These are phyloP conservation scores for Luffia ferchaultella DNA, from an alignment of 2,888 invertebrate species.

Conservation along the genomic window DNA sequence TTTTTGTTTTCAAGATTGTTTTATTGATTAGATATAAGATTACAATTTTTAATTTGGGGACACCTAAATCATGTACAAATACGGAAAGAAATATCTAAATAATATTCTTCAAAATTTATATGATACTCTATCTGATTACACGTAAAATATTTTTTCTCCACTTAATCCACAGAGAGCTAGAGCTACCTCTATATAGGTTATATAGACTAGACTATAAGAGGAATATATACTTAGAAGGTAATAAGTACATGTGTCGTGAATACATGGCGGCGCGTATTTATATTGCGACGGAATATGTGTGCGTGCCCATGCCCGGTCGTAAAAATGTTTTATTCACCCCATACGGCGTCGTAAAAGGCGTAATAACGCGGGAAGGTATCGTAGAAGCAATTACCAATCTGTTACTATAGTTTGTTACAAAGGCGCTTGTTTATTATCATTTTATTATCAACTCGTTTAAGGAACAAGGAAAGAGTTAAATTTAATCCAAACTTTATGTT, in stretches of 20 bases:
- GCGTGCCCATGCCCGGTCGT: conserved; percentile 59
- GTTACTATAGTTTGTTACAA: conserved; percentile 64
- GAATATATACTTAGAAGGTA: background rate
- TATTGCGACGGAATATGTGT: conserved; percentile 1
- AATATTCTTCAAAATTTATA: too few relatives aligned
- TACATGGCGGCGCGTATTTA: conserved; percentile 2
- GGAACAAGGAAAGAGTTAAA: conserved; percentile 56
- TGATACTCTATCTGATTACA: too few relatives aligned
- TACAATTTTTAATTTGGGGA: too few relatives aligned
- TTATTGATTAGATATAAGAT: too few relatives aligned
- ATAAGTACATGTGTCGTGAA: background rate
- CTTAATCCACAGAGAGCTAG: too few relatives aligned
- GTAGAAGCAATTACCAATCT: conserved; percentile 66
- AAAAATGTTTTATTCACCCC: conserved; percentile 67
- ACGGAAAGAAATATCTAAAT: too few relatives aligned
- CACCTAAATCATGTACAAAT: too few relatives aligned
- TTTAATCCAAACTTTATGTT: conserved; percentile 42
- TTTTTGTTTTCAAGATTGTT: too few relatives aligned
- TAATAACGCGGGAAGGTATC: conserved; percentile 65
- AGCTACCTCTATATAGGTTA: too few relatives aligned
- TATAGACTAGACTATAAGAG: too few relatives aligned
- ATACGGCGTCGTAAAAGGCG: conserved; percentile 66
- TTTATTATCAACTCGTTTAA: conserved; percentile 64
- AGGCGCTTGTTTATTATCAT: conserved; percentile 64
- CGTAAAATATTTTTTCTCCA: too few relatives aligned